Percentiles rank a stretch among this genome's conserved stretches.
Conservation (phyloP, 1,140 invertebrate genomes). For the Leptinotarsa undecemlineata region DNA sequence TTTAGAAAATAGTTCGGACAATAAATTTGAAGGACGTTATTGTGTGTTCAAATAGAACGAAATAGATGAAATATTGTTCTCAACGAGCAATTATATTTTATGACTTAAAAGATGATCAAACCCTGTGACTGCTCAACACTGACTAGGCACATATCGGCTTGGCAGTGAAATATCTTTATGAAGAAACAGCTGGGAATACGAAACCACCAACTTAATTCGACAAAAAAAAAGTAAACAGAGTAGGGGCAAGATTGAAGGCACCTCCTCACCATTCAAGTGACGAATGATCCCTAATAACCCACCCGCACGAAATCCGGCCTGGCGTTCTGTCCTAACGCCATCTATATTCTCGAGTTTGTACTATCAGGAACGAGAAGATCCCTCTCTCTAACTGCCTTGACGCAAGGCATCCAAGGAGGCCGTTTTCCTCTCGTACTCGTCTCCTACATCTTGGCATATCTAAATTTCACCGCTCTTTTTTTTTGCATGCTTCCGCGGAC, state of each 20-base stretch:
- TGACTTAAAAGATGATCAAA: background rate
- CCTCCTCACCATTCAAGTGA: background rate
- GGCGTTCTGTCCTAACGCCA: constrained; percentile 23
- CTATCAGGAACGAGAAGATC: constrained; percentile 46
- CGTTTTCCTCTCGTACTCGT: constrained; percentile 28
- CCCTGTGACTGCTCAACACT: background rate
- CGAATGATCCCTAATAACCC: background rate
- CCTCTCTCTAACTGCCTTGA: constrained; percentile 46
- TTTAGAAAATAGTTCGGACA: too few relatives aligned
- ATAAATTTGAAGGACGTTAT: too few relatives aligned
- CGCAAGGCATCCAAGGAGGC: constrained; percentile 47
- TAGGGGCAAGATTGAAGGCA: too few relatives aligned
- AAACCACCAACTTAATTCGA: too few relatives aligned
- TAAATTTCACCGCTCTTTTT: constrained; percentile 33
- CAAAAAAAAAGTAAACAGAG: too few relatives aligned
- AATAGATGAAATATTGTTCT: too few relatives aligned
- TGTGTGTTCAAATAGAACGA: too few relatives aligned
- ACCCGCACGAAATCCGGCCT: background rate
- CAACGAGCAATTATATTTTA: too few relatives aligned
- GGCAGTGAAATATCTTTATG: background rate
- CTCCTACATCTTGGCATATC: constrained; percentile 18
- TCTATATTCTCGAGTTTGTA: constrained; percentile 54
- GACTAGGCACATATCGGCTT: background rate
- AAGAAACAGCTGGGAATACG: too few relatives aligned
- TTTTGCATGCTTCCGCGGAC: constrained; percentile 15